These are phyloP conservation scores for Rotaria sp. DNA, from an alignment of 2,888 invertebrate genomes.

Conservation along the genomic window DNA sequence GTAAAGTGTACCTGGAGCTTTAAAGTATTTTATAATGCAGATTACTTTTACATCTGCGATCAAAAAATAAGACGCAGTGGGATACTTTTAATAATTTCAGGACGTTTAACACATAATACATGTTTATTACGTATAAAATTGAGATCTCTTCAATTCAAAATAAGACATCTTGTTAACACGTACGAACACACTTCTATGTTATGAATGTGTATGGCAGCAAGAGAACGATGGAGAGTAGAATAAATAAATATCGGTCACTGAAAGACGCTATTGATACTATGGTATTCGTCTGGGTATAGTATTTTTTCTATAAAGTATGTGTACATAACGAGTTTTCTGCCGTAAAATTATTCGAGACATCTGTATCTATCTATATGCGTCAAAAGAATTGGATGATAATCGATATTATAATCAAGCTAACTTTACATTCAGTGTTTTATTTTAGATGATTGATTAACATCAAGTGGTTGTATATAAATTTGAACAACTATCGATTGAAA, in stretches of 20 bases:
- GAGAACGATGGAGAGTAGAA: background rate
- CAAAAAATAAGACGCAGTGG: background rate
- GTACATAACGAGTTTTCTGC: no score
- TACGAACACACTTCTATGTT: background rate
- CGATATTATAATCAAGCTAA: no score
- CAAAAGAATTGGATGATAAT: no score
- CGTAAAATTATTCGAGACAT: no score
- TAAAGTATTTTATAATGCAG: background rate
- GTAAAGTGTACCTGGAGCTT: background rate
- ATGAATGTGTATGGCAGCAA: background rate
- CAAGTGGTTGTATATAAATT: background rate
- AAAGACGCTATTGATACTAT: background rate
- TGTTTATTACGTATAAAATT: background rate
- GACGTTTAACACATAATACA: background rate
- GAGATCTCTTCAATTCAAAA: background rate
- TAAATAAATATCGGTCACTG: no score
- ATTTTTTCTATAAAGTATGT: background rate
- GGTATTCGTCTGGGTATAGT: background rate
- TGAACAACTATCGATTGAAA: background rate
- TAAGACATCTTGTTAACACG: background rate
- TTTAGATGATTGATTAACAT: background rate
- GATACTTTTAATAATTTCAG: background rate
- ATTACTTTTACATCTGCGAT: background rate
- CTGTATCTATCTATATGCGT: no score
- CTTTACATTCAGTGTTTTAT: background rate